Conservation (phyloP, 2,888 invertebrate genomes). For the Protodeltote pygarga region DNA sequence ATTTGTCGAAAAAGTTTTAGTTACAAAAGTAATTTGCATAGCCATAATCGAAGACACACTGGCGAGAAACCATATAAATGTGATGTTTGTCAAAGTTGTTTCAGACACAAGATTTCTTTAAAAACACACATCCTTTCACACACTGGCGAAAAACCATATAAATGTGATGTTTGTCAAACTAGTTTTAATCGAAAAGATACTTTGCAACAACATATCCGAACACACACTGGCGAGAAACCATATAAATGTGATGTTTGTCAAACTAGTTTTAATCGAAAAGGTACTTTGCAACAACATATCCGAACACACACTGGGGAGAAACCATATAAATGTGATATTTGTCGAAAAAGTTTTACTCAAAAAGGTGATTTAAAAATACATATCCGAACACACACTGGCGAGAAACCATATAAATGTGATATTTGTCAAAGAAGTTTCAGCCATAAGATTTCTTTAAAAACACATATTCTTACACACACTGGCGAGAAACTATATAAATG, state of each 20-base stretch:
- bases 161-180: constrained; percentile 3
- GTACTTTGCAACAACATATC: not conserved
- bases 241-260: constrained; percentile 1
- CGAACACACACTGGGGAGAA: constrained; percentile 7
- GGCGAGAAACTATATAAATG: too few relatives aligned
- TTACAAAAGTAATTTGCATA: too few relatives aligned
- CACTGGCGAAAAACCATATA: constrained; percentile 8
- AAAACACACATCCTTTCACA: constrained; percentile 1
- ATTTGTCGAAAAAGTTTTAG: too few relatives aligned
- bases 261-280: not conserved
- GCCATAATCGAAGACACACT: too few relatives aligned
- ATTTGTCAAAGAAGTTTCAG: not conserved
- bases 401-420: constrained; percentile 4
- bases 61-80: too few relatives aligned
- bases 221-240: constrained; percentile 7
- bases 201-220: constrained; percentile 1
- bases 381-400: constrained; percentile 6
- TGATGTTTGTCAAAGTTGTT: too few relatives aligned
- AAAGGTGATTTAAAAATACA: not conserved
- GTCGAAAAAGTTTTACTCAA: not conserved
- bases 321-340: constrained; percentile 9
- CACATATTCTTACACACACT: not conserved
- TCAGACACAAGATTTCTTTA: not conserved
- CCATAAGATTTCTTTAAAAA: not conserved
- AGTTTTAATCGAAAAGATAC: not conserved